phyloP scores from a whole-genome alignment of 2,888 invertebrate genomes.

The Rugalucina vietnamica region DNA sequence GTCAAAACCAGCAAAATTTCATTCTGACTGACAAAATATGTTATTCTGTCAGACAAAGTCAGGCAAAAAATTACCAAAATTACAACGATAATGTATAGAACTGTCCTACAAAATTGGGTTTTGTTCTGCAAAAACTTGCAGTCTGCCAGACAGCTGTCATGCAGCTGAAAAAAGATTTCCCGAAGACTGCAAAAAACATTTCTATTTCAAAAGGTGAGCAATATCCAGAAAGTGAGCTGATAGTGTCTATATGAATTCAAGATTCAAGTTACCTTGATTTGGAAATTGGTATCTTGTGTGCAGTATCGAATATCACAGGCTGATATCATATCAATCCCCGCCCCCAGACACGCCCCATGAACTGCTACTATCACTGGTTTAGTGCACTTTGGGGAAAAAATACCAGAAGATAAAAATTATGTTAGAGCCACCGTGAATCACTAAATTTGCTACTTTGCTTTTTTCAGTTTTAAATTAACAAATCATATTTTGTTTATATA shows the following conservation, averaged over 20 bases:
- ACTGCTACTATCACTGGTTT: constrained; percentile 96
- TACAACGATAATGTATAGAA: too few species aligned
- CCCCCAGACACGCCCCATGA: constrained; percentile 96
- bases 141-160: not conserved
- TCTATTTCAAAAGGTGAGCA: not conserved
- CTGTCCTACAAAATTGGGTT: too few species aligned
- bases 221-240: not conserved
- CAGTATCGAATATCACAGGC: constrained; percentile 97
- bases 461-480: too few species aligned
- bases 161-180: not conserved
- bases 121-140: not conserved
- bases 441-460: too few species aligned
- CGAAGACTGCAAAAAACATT: not conserved
- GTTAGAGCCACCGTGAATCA: too few species aligned
- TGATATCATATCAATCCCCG: constrained; percentile 93
- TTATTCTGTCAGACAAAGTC: too few species aligned
- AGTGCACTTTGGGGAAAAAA: constrained; percentile 89
- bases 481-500: too few species aligned
- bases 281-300: constrained; percentile 94
- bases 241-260: not conserved
- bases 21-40: too few species aligned
- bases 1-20: too few species aligned
- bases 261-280: constrained; percentile 89
- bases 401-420: too few species aligned
- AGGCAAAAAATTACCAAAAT: too few species aligned